phyloP scores from a whole-genome alignment of 2,888 invertebrate species.

The Drosophila engyochracea region DNA sequence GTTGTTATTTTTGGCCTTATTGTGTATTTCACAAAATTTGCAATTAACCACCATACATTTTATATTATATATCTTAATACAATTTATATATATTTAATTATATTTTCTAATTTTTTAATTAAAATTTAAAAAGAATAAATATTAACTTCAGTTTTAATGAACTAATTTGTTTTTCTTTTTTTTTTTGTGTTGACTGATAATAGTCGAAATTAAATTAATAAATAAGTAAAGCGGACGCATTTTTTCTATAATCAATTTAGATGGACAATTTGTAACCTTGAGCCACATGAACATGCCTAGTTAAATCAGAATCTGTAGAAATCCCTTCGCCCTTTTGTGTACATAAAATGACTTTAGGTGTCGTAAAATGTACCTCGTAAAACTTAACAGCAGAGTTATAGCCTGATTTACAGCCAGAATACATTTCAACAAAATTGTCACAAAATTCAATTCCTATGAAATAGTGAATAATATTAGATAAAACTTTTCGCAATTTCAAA shows the following conservation, averaged over 20 bases:
- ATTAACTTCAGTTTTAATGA: neutral
- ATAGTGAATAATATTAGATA: neutral
- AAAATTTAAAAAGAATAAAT: neutral
- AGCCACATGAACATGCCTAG: neutral
- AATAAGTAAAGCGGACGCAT: neutral
- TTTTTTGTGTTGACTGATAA: neutral
- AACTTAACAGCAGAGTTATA: neutral
- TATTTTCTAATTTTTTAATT: neutral
- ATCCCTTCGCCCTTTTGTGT: neutral
- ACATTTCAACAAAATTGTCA: neutral
- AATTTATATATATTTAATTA: neutral
- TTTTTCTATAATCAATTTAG: neutral
- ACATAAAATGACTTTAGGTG: neutral
- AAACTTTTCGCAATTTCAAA: neutral
- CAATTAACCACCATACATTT: too few species aligned
- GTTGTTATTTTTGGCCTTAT: neutral
- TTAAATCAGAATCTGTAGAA: neutral
- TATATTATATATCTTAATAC: neutral
- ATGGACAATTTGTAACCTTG: neutral
- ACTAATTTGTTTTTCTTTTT: neutral
- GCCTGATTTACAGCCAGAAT: neutral
- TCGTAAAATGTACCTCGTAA: neutral
- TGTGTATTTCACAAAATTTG: neutral
- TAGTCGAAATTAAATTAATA: neutral
- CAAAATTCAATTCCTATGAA: neutral